Conservation (phyloP, 2,888 invertebrate genomes). For the Matsumyia berberina region DNA sequence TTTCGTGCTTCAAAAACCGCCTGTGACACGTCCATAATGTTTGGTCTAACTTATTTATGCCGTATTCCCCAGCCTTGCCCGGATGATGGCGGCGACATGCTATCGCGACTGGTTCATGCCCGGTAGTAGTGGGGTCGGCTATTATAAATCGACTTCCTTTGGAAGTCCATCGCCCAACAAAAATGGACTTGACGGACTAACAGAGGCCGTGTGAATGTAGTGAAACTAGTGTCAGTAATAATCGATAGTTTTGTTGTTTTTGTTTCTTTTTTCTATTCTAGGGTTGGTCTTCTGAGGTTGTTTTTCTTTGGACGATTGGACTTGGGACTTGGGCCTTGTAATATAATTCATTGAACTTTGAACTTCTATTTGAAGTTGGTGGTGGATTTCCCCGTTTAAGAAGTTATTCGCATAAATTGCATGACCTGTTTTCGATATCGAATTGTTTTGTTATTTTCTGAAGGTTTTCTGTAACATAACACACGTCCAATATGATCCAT, state of each 20-base stretch:
- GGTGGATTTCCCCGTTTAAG: background rate
- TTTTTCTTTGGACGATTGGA: slow-evolving; percentile 7
- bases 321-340: slow-evolving; percentile 21
- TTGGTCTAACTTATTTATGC: slow-evolving; percentile 29
- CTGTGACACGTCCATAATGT: slow-evolving; percentile 31
- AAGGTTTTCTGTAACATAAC: too few species aligned
- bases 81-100: slow-evolving; percentile 10
- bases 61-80: slow-evolving; percentile 11
- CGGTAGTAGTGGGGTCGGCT: slow-evolving; percentile 18
- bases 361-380: slow-evolving; percentile 20
- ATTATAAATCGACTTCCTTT: slow-evolving; percentile 21
- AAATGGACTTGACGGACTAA: slow-evolving; percentile 17
- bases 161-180: slow-evolving; percentile 6
- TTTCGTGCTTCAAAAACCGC: slow-evolving; percentile 46
- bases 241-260: slow-evolving; percentile 37
- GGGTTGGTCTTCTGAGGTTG: slow-evolving; percentile 9
- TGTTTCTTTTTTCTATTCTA: background rate
- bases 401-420: background rate
- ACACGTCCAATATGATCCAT: too few species aligned
- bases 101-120: background rate
- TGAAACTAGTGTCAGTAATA: slow-evolving; percentile 35
- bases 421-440: background rate
- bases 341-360: slow-evolving; percentile 52
- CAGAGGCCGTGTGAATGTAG: slow-evolving; percentile 15
- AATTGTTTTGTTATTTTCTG: background rate